These are phyloP conservation scores for Hemistola chrysoprasaria DNA, from an alignment of 2,888 invertebrate genomes.

Conservation along the genomic window DNA sequence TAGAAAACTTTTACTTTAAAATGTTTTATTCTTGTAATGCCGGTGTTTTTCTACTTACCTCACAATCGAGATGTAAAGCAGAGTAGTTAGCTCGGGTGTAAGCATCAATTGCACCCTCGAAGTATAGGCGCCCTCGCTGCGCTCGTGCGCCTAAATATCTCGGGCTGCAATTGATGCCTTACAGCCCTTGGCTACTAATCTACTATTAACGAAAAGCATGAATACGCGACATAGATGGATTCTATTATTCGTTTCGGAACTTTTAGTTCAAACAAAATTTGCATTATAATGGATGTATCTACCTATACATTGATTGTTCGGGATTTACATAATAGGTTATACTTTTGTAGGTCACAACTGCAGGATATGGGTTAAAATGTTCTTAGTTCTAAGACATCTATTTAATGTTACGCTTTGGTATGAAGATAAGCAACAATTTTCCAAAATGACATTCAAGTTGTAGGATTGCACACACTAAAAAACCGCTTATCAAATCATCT, in stretches of 20 bases:
- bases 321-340: conserved; percentile 66
- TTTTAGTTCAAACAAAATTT: conserved; percentile 43
- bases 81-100: too few relatives aligned
- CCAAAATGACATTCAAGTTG: too few relatives aligned
- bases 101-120: too few relatives aligned
- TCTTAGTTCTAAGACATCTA: conserved; percentile 6
- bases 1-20: too few relatives aligned
- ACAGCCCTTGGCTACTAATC: too few relatives aligned
- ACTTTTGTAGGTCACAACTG: conserved; percentile 57
- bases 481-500: conserved; percentile 28
- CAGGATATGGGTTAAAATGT: conserved; percentile 19
- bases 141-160: too few relatives aligned
- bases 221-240: conserved; percentile 13
- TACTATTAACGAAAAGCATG: neutral
- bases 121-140: too few relatives aligned
- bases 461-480: conserved; percentile 13
- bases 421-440: too few relatives aligned
- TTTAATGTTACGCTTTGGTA: neutral
- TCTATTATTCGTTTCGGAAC: neutral
- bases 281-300: conserved; percentile 57
- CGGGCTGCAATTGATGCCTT: too few relatives aligned
- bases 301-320: conserved; percentile 37
- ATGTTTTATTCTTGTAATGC: too few relatives aligned
- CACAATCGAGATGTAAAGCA: too few relatives aligned
- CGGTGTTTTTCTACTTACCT: too few relatives aligned